Conservation (phyloP, 2,888 invertebrate genomes). For the Conomelus anceps region DNA sequence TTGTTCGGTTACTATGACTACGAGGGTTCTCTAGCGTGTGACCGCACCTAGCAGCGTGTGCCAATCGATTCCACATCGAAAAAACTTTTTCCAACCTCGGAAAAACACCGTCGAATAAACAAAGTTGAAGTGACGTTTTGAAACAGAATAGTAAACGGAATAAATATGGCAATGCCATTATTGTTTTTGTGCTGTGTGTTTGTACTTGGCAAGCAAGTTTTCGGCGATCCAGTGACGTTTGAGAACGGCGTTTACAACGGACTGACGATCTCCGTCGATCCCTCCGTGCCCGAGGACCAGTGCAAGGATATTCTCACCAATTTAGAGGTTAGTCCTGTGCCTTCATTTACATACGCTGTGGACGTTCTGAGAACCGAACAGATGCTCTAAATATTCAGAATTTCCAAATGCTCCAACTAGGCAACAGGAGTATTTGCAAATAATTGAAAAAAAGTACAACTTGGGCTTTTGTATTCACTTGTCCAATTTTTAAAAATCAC, state of each 20-base stretch:
- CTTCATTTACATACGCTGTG: neutral
- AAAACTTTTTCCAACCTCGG: neutral
- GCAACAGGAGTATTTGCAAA: too few relatives aligned
- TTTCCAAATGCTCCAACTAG: neutral
- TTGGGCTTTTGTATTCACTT: too few relatives aligned
- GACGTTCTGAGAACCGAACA: neutral
- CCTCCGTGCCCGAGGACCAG: slow-evolving; percentile 44
- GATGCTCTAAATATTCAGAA: neutral
- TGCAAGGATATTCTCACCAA: slow-evolving; percentile 45
- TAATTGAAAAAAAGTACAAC: too few relatives aligned
- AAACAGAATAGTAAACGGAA: too few relatives aligned
- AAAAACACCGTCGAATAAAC: neutral
- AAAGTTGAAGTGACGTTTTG: neutral
- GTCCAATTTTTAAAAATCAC: too few relatives aligned
- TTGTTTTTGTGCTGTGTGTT: slow-evolving; percentile 5
- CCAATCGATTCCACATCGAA: neutral
- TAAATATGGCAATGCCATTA: neutral
- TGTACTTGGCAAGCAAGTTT: neutral
- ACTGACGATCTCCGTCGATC: slow-evolving; percentile 43
- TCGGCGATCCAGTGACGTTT: neutral
- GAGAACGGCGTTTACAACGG: slow-evolving; percentile 41
- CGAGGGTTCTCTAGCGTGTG: slow-evolving; percentile 2
- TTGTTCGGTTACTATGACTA: slow-evolving; percentile 5
- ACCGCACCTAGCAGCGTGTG: too few relatives aligned
- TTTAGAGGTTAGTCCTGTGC: slow-evolving; percentile 43